Conservation (phyloP, 2,888 invertebrate species). For the Julus scandinavius region DNA sequence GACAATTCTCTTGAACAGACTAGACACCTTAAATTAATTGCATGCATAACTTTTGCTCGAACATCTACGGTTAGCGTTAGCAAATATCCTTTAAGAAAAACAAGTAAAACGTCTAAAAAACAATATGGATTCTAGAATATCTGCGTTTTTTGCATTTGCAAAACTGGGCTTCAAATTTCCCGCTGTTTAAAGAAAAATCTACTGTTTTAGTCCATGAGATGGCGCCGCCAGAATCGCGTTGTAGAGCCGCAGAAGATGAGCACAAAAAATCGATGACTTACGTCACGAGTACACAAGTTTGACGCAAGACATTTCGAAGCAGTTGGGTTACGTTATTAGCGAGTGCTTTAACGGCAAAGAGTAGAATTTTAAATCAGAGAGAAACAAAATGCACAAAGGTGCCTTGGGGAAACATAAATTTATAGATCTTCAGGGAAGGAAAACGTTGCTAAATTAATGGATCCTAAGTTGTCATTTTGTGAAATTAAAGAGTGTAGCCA, state of each 20-base stretch:
- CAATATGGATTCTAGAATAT: no score
- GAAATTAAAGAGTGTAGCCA: not conserved
- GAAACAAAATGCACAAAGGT: constrained; percentile 23
- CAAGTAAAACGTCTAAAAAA: no score
- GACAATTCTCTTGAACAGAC: no score
- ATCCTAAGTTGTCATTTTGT: not conserved
- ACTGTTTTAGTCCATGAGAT: not conserved
- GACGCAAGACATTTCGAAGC: not conserved
- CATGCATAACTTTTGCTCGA: no score
- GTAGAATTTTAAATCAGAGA: constrained; percentile 39
- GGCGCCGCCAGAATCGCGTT: not conserved
- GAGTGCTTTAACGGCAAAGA: constrained; percentile 23
- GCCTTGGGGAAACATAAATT: not conserved
- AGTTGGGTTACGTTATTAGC: not conserved
- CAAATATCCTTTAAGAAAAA: no score
- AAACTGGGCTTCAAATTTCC: not conserved
- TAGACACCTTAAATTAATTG: no score
- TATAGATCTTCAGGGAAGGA: constrained; percentile 37
- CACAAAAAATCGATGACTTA: not conserved
- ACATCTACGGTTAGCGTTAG: no score
- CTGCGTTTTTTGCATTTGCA: not conserved
- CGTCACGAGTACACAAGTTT: not conserved
- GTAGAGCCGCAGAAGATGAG: not conserved
- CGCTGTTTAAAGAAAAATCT: not conserved
- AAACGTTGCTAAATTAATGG: constrained; percentile 18